Conservation (phyloP, 2,888 invertebrate genomes). For the Trichogramma evanescens region DNA sequence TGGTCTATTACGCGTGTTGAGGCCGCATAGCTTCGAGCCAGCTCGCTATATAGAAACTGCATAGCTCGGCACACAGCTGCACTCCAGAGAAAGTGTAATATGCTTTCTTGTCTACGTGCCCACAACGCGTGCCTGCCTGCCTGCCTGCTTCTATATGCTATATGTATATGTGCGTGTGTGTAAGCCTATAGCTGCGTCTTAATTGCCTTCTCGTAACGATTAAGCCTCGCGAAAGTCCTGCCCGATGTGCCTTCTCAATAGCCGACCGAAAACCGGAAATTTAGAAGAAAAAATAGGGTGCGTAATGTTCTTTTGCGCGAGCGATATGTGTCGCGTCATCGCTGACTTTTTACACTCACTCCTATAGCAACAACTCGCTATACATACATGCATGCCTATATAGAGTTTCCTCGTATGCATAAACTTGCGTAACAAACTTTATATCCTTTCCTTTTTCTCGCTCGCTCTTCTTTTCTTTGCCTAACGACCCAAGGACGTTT, state of each 20-base stretch:
- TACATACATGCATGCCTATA: no score
- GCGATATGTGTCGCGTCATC: not conserved
- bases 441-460: not conserved
- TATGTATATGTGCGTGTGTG: slow-evolving; percentile 7
- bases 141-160: no score
- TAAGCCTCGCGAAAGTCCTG: slow-evolving; percentile 26
- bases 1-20: no score
- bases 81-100: slow-evolving; percentile 36
- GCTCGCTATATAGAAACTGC: no score
- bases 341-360: not conserved
- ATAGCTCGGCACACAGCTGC: no score
- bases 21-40: no score
- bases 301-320: not conserved
- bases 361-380: no score
- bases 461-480: not conserved
- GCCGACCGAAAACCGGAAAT: slow-evolving; percentile 6
- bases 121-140: not conserved
- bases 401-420: no score
- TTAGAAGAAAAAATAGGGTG: not conserved
- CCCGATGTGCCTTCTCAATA: not conserved
- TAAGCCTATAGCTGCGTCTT: slow-evolving; percentile 16
- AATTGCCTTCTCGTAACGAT: slow-evolving; percentile 30
- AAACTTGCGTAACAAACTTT: not conserved
- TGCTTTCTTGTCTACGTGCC: slow-evolving; percentile 29
- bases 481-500: slow-evolving; percentile 6